A percentile compares a stretch with the other conserved stretches of the same genome.
Evolutionary conservation across 2,113 vertebrate genomes (phyloP).

Genomic region (Panthera tigris): DNA sequence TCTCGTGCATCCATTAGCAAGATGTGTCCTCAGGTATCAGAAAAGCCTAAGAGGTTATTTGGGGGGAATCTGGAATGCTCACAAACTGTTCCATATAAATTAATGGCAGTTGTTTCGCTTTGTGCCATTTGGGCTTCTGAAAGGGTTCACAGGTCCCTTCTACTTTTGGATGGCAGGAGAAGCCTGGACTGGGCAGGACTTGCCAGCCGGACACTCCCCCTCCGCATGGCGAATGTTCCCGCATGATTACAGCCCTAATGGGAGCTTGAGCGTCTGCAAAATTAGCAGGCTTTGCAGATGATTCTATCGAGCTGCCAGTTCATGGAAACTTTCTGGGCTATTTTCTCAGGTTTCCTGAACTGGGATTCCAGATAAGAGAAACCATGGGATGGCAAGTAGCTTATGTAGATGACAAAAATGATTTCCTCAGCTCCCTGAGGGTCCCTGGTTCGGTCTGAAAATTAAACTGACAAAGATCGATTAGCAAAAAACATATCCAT

Average conservation of each 20-base stretch:
- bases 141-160: neutral
- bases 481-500: neutral
- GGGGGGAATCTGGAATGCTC: neutral
- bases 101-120: neutral
- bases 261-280: neutral
- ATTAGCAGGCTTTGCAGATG: neutral
- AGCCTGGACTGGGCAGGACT: too few relatives aligned
- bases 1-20: neutral
- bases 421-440: neutral
- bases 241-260: neutral
- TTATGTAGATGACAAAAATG: neutral
- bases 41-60: neutral
- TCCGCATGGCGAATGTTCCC: neutral
- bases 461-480: neutral
- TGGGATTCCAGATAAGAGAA: neutral
- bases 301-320: neutral
- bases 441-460: neutral
- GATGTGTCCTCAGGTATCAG: neutral
- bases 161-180: neutral
- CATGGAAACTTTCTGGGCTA: neutral
- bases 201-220: neutral
- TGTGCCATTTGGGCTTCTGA: neutral
- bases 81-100: neutral
- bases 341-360: neutral
- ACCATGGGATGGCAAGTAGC: neutral